Conservation (phyloP, 2,888 invertebrate genomes). For the Chirona hameri region DNA sequence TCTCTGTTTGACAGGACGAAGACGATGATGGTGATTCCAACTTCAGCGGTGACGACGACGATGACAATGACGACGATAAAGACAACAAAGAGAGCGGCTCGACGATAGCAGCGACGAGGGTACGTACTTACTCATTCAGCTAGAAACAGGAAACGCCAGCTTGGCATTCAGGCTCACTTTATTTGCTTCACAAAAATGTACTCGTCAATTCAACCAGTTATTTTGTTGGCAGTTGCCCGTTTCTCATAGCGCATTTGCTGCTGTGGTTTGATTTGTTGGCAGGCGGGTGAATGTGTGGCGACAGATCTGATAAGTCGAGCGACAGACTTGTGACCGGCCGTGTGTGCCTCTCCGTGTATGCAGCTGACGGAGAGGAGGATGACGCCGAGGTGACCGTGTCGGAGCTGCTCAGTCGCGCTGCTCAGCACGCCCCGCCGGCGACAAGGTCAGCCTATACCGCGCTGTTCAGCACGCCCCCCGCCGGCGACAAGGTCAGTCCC, state of each 20-base stretch:
- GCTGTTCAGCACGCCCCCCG: no score
- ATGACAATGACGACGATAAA: constrained; percentile 71
- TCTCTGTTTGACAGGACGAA: background rate
- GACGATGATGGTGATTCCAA: constrained; percentile 55
- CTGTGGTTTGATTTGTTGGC: background rate
- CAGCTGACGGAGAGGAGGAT: background rate
- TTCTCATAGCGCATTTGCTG: no score
- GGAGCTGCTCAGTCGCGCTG: constrained; percentile 54
- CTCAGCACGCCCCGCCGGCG: constrained; percentile 48
- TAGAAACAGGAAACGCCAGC: no score
- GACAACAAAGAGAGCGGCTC: constrained; percentile 51
- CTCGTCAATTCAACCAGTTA: no score
- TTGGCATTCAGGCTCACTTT: no score
- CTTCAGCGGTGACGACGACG: constrained; percentile 81
- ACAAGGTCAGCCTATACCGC: background rate
- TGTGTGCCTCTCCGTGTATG: constrained; percentile 28
- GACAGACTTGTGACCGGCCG: background rate
- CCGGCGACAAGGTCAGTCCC: no score
- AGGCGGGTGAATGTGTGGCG: background rate
- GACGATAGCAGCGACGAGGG: constrained; percentile 31
- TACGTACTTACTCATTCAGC: background rate
- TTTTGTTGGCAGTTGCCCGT: no score
- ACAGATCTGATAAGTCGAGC: background rate
- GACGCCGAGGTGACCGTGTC: constrained; percentile 40
- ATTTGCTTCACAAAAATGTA: no score